Evolutionary conservation across 2,888 invertebrate species (phyloP), one percentile per base, ranked within the genome.

Genomic region (Amblyjoppa fuscipennis): DNA sequence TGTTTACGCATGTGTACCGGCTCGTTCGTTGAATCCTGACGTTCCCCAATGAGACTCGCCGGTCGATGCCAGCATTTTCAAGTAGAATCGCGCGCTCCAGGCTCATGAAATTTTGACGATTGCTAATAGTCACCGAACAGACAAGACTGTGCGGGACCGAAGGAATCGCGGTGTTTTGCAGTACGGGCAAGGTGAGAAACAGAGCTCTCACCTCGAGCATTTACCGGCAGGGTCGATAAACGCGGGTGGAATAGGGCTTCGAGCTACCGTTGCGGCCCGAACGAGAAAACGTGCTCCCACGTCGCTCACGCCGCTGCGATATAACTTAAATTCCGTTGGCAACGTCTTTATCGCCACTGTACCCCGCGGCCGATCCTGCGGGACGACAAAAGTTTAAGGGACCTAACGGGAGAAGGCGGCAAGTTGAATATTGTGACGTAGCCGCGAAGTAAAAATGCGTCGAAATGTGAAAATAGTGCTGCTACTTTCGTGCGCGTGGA

Each of bases 381-480:
- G 13, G n/a, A 59, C 6, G 7, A 16, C 16, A 49, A 59, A 77
- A 64, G 49, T 20, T 79, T 68, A 64, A 56, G 71, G 81, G 41
- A 11, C 9, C 66, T 5, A 20, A n/a, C 34, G 28, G 76, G 78
- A 16, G 34, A 31, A 20, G 25, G 74, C 61, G 69, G 41, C 6
- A 73, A 45, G 56, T 51, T 66, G 70, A 69, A 53, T 31, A 6
- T 28, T 64, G 61, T 64, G 61, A 64, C 31, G 31, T 6, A 34
- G 3, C 11, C 34, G 16, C 31, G 1, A 6, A 6, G n/a, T 53
- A 91, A 90, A 90, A 90, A 96, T 96, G 96, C 94, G 96, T 93
- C 95, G 96, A 88, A 96, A 96, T 94, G 95, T 96, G 89, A 96
- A 96, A 94, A 95, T 96, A 92, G 94, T 96, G 91, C 93, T 96